These are phyloP conservation scores for Pao palembangensis DNA, from an alignment of 2,113 vertebrate species.

Conservation along the genomic window DNA sequence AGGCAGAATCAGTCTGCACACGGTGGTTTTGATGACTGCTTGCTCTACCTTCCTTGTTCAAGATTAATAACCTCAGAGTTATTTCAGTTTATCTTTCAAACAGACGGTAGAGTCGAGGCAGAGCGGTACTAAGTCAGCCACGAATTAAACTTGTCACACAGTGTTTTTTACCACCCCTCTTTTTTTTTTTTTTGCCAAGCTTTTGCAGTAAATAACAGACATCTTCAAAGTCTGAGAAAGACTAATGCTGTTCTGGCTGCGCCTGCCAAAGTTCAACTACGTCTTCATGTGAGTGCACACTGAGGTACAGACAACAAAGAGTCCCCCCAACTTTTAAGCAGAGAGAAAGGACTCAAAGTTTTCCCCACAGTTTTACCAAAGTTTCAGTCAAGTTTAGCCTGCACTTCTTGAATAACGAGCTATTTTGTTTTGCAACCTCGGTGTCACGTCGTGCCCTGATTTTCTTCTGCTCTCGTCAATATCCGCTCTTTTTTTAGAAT, in stretches of 20 bases:
- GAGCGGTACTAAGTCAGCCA: constrained; percentile 20
- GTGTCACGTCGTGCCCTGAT: background rate
- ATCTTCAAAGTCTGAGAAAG: constrained; percentile 42
- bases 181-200: constrained; percentile 13
- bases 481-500: background rate
- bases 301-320: constrained; percentile 39
- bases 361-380: constrained; percentile 24
- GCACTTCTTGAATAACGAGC: constrained; percentile 11
- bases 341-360: constrained; percentile 16
- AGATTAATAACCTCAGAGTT: constrained; percentile 29
- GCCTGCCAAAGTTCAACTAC: constrained; percentile 25
- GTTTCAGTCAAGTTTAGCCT: constrained; percentile 32
- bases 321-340: constrained; percentile 32
- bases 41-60: constrained; percentile 9
- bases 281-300: constrained; percentile 27
- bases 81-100: constrained; percentile 28
- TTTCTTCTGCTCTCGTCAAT: background rate
- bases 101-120: constrained; percentile 1
- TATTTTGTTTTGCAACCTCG: background rate
- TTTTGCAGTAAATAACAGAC: constrained; percentile 49
- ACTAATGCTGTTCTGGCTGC: constrained; percentile 23
- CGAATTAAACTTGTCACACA: constrained; percentile 35
- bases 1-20: constrained; percentile 21
- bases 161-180: constrained; percentile 4
- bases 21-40: constrained; percentile 12